Evolutionary conservation across 1,140 invertebrate species (phyloP).

Genomic region (Acyrthosiphon pisum): DNA sequence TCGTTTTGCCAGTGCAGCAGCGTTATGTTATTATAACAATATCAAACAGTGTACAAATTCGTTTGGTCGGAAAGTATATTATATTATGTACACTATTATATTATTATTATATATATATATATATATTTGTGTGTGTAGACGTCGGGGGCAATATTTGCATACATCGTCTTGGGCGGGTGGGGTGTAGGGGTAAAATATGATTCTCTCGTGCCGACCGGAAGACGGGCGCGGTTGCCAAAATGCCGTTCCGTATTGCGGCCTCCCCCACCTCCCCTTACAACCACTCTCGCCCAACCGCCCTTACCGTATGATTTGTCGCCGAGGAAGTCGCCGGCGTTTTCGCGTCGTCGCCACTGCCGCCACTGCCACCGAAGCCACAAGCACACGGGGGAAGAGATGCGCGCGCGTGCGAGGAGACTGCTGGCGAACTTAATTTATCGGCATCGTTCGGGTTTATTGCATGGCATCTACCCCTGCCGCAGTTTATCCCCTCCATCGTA

Average conservation of each 20-base stretch:
- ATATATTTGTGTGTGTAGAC: neutral
- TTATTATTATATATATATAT: neutral
- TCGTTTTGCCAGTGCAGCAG: neutral
- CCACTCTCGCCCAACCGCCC: neutral
- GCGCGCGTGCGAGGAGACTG: neutral
- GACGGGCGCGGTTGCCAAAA: conserved; percentile 55
- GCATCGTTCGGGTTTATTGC: conserved; percentile 56
- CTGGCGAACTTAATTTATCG: conserved; percentile 53
- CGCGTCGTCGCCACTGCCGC: conserved; percentile 27
- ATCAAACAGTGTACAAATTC: conserved; percentile 21
- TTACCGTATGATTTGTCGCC: conserved; percentile 52
- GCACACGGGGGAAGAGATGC: neutral
- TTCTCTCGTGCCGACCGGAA: conserved; percentile 51
- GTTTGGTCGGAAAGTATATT: conserved; percentile 40
- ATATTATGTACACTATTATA: conserved; percentile 8
- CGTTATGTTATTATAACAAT: neutral
- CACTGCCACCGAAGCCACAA: neutral
- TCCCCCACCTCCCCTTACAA: neutral
- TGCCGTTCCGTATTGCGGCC: conserved; percentile 50
- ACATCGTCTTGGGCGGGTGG: neutral
- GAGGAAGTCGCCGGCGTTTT: conserved; percentile 47
- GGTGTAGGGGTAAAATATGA: conserved; percentile 31
- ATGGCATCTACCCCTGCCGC: neutral
- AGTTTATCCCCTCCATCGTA: neutral
- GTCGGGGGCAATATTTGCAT: conserved; percentile 37